phyloP scores from a whole-genome alignment of 2,113 vertebrate species.

The Grallaria varia region DNA sequence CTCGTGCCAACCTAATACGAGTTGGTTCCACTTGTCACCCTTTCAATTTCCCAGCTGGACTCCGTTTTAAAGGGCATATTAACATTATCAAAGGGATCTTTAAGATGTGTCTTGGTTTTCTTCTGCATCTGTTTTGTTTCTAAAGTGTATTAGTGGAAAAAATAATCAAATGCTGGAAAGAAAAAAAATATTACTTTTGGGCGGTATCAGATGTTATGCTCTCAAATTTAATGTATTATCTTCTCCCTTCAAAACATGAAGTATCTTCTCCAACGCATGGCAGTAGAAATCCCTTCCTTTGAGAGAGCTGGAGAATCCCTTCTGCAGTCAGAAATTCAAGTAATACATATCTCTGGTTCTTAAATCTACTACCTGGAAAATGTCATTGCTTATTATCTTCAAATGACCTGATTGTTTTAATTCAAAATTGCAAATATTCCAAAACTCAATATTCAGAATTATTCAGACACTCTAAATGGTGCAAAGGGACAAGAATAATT shows the following conservation, averaged over 20 bases:
- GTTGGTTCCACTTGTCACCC: conserved; percentile 80
- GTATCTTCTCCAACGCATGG: not conserved
- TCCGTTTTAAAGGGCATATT: conserved; percentile 77
- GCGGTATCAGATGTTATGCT: conserved; percentile 27
- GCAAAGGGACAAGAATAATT: not conserved
- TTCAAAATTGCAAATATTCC: not conserved
- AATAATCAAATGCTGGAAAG: conserved; percentile 52
- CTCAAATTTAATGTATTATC: conserved; percentile 7
- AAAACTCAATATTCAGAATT: not conserved
- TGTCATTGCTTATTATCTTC: not conserved
- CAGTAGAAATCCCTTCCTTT: not conserved
- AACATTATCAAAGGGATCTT: conserved; percentile 77
- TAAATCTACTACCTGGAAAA: not conserved
- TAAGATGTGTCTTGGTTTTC: conserved; percentile 51
- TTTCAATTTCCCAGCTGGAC: conserved; percentile 76
- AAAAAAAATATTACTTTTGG: conserved; percentile 53
- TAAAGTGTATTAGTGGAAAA: conserved; percentile 9
- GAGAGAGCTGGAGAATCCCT: not conserved
- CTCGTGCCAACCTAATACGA: conserved; percentile 71
- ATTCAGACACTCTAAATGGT: not conserved
- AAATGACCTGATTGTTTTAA: not conserved
- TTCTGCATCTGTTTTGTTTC: conserved; percentile 60
- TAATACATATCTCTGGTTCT: not conserved
- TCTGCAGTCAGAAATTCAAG: not conserved
- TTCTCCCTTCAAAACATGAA: not conserved